A percentile compares a stretch with the other conserved stretches of the same genome.
phyloP scores from a whole-genome alignment of 2,797 vertebrate genomes.

The Coreius guichenoti region DNA sequence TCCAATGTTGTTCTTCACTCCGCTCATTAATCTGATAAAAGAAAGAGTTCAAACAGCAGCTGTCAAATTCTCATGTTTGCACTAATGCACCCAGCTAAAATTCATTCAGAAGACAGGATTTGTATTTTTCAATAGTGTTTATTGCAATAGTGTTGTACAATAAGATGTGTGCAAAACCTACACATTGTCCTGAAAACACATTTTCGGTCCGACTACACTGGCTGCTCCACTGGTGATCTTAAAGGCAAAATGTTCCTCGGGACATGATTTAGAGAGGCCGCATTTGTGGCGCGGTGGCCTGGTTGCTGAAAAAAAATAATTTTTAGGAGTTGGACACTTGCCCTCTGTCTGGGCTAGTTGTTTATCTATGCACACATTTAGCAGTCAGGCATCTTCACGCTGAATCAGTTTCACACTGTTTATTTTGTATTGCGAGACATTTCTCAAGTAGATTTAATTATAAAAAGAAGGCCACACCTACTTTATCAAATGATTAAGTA shows the following conservation, averaged over 20 bases:
- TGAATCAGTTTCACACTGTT: not conserved
- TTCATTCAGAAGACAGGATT: not conserved
- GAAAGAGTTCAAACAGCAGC: not conserved
- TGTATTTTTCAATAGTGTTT: not conserved
- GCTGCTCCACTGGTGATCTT: conserved; percentile 97
- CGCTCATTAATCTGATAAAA: conserved; percentile 88
- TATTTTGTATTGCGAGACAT: not conserved
- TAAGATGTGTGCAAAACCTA: conserved; percentile 73
- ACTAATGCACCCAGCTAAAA: not conserved
- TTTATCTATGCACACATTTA: not conserved
- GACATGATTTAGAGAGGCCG: conserved; percentile 89
- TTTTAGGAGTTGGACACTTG: no score
- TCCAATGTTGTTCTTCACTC: conserved; percentile 96
- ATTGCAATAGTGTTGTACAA: not conserved
- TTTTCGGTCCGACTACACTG: conserved; percentile 94
- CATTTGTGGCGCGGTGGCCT: conserved; percentile 85
- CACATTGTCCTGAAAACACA: conserved; percentile 94
- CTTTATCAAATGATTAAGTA: not conserved
- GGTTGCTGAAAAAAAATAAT: conserved; percentile 73
- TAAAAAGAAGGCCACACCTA: not conserved
- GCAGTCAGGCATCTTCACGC: not conserved
- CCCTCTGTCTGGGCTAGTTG: not conserved
- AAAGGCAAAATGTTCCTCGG: conserved; percentile 89
- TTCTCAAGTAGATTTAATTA: not conserved
- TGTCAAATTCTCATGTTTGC: not conserved